A percentile compares a stretch with the other conserved stretches of the same genome.
phyloP scores from a whole-genome alignment of 2,797 vertebrate genomes.

The Limosa lapponica region DNA sequence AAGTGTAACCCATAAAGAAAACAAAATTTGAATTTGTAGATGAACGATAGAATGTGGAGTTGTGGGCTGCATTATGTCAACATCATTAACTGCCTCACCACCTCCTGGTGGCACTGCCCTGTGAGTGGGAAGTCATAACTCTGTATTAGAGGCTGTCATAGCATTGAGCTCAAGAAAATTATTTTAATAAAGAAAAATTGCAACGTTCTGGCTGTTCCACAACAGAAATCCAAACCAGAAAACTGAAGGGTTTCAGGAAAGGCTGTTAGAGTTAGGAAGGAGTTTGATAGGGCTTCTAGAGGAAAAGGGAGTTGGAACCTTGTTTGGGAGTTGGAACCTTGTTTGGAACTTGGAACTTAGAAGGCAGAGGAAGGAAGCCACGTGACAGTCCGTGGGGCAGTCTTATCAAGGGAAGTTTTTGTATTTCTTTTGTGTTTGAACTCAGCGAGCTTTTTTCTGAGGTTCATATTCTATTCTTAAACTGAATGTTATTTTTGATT shows the following conservation, averaged over 20 bases:
- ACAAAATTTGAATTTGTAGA: background rate
- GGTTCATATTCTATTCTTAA: background rate
- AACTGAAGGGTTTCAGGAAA: background rate
- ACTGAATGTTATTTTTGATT: background rate
- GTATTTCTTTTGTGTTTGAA: background rate
- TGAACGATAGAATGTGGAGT: background rate
- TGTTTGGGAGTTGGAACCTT: background rate
- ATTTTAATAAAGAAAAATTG: background rate
- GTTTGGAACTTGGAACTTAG: background rate
- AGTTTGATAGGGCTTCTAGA: background rate
- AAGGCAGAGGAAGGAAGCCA: background rate
- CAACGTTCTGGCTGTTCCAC: background rate
- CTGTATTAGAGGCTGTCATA: background rate
- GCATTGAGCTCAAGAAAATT: background rate
- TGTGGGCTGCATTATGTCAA: background rate
- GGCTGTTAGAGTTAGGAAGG: background rate
- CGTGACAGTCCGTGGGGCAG: background rate
- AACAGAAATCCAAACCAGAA: background rate
- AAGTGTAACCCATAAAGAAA: background rate
- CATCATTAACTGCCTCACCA: background rate
- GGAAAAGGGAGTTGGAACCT: background rate
- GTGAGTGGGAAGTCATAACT: background rate
- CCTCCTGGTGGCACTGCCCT: background rate
- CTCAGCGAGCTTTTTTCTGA: rapidly evolving
- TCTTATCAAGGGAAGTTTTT: background rate